Percentiles rank a stretch among this genome's conserved stretches.
phyloP scores from a whole-genome alignment of 2,113 vertebrate species.

The Heterochromis multidens region DNA sequence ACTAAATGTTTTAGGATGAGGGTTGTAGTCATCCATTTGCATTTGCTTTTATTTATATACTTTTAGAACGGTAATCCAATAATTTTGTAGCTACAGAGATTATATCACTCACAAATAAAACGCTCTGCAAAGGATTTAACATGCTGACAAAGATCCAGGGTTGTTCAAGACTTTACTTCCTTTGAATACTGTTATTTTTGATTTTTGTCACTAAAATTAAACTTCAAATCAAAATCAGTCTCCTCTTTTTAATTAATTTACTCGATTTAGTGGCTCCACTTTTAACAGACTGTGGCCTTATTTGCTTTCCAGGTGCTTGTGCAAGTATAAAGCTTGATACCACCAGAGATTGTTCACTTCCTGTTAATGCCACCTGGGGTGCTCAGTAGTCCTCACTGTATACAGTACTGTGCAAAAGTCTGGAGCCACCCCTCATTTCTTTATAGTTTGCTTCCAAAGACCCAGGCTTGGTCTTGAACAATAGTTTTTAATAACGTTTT shows the following conservation, averaged over 20 bases:
- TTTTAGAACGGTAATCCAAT: constrained; percentile 38
- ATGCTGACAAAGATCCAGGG: constrained; percentile 53
- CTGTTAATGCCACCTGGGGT: not conserved
- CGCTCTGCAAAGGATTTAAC: constrained; percentile 42
- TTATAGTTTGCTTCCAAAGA: not conserved
- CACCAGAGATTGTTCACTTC: not conserved
- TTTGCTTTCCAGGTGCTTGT: not conserved
- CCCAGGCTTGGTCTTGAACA: not conserved
- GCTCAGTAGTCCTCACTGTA: not conserved
- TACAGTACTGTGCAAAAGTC: not conserved
- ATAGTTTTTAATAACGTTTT: too few relatives aligned
- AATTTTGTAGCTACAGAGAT: constrained; percentile 62
- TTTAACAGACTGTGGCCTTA: not conserved
- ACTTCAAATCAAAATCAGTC: constrained; percentile 15
- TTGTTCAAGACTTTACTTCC: constrained; percentile 51
- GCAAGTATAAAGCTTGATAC: not conserved
- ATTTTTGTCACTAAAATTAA: constrained; percentile 65
- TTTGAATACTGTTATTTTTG: constrained; percentile 64
- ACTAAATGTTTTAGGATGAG: constrained; percentile 20
- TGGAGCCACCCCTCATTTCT: not conserved
- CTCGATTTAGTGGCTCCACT: not conserved
- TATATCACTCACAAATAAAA: constrained; percentile 45
- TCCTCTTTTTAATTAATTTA: not conserved
- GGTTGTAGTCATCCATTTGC: constrained; percentile 19
- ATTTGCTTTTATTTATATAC: constrained; percentile 36